These are phyloP conservation scores for Heliconius congener DNA, from an alignment of 1,140 invertebrate genomes.

Conservation along the genomic window DNA sequence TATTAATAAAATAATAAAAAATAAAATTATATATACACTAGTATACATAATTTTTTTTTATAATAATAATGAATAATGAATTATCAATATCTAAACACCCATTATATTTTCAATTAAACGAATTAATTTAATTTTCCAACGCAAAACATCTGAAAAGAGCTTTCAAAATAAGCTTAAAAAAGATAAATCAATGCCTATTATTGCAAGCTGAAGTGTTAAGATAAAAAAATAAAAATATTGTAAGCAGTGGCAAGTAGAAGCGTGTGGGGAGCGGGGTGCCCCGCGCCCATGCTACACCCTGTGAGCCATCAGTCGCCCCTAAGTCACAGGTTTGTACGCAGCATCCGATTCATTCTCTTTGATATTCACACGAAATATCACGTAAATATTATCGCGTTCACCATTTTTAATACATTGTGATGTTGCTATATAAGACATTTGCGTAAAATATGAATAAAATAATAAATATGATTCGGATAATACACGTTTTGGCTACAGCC, in stretches of 20 bases:
- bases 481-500: conserved; percentile 39
- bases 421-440: background rate
- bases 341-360: conserved; percentile 58
- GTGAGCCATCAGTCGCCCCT: conserved; percentile 69
- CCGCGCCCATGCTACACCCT: conserved; percentile 58
- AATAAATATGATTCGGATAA: background rate
- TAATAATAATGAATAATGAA: too few relatives aligned
- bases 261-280: conserved; percentile 51
- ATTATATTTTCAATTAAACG: too few relatives aligned
- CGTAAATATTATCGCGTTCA: conserved; percentile 32
- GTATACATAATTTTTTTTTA: too few relatives aligned
- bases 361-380: conserved; percentile 46
- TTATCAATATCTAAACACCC: too few relatives aligned
- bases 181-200: conserved; percentile 13
- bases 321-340: conserved; percentile 76
- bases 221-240: conserved; percentile 25
- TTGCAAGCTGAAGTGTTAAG: conserved; percentile 14
- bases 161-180: background rate
- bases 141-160: background rate
- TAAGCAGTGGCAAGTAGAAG: conserved; percentile 34
- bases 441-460: background rate
- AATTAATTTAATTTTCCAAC: too few relatives aligned
- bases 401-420: conserved; percentile 43
- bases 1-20: too few relatives aligned
- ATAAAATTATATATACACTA: too few relatives aligned